Percentiles rank a stretch among this genome's conserved stretches.
Evolutionary conservation across 1,140 invertebrate species (phyloP).

Genomic region (Drosophila pseudoananassae): DNA sequence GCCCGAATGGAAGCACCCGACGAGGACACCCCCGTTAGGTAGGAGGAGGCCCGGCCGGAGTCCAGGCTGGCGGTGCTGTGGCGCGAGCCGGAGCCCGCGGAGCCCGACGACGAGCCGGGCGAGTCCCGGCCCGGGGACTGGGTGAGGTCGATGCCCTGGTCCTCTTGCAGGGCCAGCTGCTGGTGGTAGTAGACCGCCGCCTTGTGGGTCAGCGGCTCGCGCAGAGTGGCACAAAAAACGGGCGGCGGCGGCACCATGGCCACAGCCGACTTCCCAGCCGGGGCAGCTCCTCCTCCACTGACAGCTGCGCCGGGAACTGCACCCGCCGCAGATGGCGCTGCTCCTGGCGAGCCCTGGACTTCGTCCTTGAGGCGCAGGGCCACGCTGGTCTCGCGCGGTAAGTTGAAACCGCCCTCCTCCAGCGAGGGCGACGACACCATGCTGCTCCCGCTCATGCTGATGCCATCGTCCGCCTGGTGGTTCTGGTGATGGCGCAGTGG

Average conservation of each 20-base stretch:
- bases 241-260: constrained; percentile 75
- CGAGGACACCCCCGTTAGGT: constrained; percentile 79
- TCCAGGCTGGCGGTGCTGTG: constrained; percentile 96
- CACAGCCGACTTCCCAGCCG: constrained; percentile 54
- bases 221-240: constrained; percentile 73
- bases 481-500: constrained; percentile 68
- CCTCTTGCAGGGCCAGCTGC: constrained; percentile 89
- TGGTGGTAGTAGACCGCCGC: constrained; percentile 90
- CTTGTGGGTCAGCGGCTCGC: constrained; percentile 88
- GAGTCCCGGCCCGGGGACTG: constrained; percentile 95
- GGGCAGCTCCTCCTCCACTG: constrained; percentile 7
- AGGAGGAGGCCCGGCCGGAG: constrained; percentile 93
- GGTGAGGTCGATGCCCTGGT: constrained; percentile 90
- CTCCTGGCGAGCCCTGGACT: constrained; percentile 25
- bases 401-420: constrained; percentile 82
- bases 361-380: constrained; percentile 79
- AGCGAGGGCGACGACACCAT: constrained; percentile 84
- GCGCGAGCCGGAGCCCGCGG: constrained; percentile 90
- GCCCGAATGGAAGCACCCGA: constrained; percentile 83
- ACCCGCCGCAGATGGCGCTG: constrained; percentile 11
- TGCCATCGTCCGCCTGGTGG: constrained; percentile 65
- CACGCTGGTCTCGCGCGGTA: constrained; percentile 80
- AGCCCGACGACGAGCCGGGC: constrained; percentile 93
- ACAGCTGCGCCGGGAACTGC: constrained; percentile 17
- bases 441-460: constrained; percentile 82